Conservation (phyloP, 2,797 vertebrate species). For the Allobates femoralis region DNA sequence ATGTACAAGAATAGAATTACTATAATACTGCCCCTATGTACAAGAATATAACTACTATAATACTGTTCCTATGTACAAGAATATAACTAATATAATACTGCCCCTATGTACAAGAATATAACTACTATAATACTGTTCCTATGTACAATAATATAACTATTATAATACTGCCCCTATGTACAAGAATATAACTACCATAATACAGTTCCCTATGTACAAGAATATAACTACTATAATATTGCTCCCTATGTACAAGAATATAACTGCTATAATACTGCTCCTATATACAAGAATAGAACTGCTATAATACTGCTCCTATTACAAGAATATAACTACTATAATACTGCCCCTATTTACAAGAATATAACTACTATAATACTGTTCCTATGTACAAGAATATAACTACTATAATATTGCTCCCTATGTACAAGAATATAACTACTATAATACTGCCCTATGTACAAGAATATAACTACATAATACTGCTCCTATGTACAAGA, state of each 20-base stretch:
- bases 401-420: slow-evolving; percentile 13
- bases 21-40: neutral
- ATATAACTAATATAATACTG: neutral
- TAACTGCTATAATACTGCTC: neutral
- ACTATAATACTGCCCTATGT: neutral
- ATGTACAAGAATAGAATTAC: too few relatives aligned
- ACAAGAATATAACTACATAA: neutral
- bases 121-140: neutral
- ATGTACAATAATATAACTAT: neutral
- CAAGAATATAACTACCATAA: neutral
- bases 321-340: neutral
- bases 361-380: slow-evolving; percentile 24
- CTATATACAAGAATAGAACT: neutral
- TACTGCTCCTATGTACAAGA: neutral
- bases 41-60: slow-evolving; percentile 7
- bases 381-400: slow-evolving; percentile 3
- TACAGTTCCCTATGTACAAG: neutral
- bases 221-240: slow-evolving; percentile 13
- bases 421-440: slow-evolving; percentile 1
- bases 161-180: neutral
- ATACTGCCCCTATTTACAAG: neutral
- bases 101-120: neutral
- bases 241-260: neutral
- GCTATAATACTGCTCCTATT: neutral
- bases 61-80: slow-evolving; percentile 1